Base-by-base conservation (phyloP, 1,140 invertebrate species). In the Meteorus sp. region DNA sequence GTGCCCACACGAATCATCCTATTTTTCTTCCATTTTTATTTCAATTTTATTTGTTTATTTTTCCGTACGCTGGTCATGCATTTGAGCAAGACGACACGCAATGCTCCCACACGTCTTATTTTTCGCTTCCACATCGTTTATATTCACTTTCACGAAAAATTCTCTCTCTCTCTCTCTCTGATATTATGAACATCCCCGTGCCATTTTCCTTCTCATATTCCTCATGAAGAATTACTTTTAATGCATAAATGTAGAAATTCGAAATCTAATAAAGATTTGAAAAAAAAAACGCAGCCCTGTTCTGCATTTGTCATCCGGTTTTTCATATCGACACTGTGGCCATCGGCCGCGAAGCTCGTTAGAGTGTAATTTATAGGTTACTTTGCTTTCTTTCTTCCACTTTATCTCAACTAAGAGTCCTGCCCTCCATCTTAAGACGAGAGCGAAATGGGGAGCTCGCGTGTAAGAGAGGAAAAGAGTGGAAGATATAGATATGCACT, bases 311-410 rank as follows among this genome's bases (percentile, higher is more conserved):
- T 44, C 15, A 20, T 44, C 23, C 17, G 20, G 45, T 27, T 48
- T 48, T 48, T 48, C 45, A 48, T 48, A n/a, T n/a, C n/a, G n/a
- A n/a, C n/a, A n/a, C n/a, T n/a, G n/a, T 48, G 23, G 23, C 25
- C 6, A 2, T n/a, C n/a, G n/a, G n/a, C n/a, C 15, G 19, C 41
- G 17, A 8, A 13, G 45, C 45, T 48, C 23, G 45, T 48, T 48
- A 48, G 45, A 27, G 22, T 48, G 22, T 48, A 48, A 48, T 48
- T 48, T 48, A 48, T 48, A 20, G 45, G 22, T 48, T 27, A n/a
- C n/a, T 22, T 33, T 33, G n/a, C n/a, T 33, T 33, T 33, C n/a
- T 33, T 33, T 33, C n/a, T 11, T 33, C n/a, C 7, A 33, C n/a
- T 33, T 33, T 33, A 33, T 33, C n/a, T 11, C 29, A 33, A 39